phyloP scores from a whole-genome alignment of 35 echinoderm and acorn worm genomes.

The Apostichopus japonicus region DNA sequence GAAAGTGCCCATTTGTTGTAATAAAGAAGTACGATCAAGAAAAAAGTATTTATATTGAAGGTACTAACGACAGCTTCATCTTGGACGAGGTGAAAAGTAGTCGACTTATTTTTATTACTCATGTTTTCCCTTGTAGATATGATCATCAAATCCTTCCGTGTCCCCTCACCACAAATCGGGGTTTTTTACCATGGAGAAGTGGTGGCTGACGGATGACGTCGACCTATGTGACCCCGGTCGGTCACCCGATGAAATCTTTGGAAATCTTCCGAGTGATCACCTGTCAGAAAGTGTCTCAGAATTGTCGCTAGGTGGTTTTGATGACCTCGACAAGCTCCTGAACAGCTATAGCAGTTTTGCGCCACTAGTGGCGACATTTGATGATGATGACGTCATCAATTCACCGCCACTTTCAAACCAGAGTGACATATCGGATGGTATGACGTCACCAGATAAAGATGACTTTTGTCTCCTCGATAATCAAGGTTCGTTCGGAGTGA shows the following conservation, averaged over 20 bases:
- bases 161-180: too few species aligned
- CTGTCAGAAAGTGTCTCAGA: neutral
- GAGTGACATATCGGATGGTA: neutral
- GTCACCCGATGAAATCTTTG: constrained; percentile 43
- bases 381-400: neutral
- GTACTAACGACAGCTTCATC: too few species aligned
- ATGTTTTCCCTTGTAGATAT: too few species aligned
- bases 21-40: too few species aligned
- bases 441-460: too few species aligned
- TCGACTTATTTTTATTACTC: too few species aligned
- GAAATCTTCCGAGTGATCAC: neutral
- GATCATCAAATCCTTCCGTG: neutral
- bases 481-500: too few species aligned
- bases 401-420: neutral
- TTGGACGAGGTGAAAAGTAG: too few species aligned
- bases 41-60: too few species aligned
- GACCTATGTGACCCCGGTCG: neutral
- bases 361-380: neutral
- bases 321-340: neutral
- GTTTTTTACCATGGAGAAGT: constrained; percentile 12
- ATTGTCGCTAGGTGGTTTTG: neutral
- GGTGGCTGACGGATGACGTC: constrained; percentile 19
- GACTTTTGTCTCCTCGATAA: too few species aligned
- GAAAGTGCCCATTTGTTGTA: too few species aligned
- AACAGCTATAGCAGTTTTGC: neutral